These are phyloP conservation scores for Ceyx erithaca DNA, from an alignment of 2,797 vertebrate genomes.

Conservation along the genomic window DNA sequence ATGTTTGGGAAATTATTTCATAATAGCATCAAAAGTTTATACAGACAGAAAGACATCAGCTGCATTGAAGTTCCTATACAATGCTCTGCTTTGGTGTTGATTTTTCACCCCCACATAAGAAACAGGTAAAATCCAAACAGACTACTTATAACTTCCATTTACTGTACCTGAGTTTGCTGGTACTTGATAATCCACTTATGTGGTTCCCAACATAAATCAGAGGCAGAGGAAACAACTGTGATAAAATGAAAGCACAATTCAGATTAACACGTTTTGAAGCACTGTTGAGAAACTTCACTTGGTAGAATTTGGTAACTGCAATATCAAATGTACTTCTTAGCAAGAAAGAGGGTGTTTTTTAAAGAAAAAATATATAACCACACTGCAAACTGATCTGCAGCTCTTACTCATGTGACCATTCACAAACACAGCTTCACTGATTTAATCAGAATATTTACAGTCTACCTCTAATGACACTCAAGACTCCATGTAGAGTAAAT, in stretches of 20 bases:
- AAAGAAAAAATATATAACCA: not conserved
- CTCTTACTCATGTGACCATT: not conserved
- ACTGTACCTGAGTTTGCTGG: slow-evolving; percentile 91
- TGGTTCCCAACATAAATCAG: slow-evolving; percentile 92
- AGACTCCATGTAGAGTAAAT: not conserved
- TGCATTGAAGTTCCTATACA: not conserved
- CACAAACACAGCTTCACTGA: not conserved
- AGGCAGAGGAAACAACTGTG: slow-evolving; percentile 92
- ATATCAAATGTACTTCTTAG: not conserved
- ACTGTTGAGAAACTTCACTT: not conserved
- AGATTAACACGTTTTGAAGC: slow-evolving; percentile 30
- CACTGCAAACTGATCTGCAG: not conserved
- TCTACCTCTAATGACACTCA: not conserved
- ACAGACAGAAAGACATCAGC: not conserved
- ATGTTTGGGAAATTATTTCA: not conserved
- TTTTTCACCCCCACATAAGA: not conserved
- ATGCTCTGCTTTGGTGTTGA: not conserved
- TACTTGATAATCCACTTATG: slow-evolving; percentile 91
- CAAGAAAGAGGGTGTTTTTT: not conserved
- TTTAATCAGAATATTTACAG: not conserved
- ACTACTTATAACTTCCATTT: not conserved
- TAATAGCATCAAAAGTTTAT: not conserved
- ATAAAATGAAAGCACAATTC: slow-evolving; percentile 49
- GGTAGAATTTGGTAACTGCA: not conserved
- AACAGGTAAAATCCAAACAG: slow-evolving; percentile 11